Conservation (phyloP, 2,888 invertebrate species). For the Ophioninae sp. region DNA sequence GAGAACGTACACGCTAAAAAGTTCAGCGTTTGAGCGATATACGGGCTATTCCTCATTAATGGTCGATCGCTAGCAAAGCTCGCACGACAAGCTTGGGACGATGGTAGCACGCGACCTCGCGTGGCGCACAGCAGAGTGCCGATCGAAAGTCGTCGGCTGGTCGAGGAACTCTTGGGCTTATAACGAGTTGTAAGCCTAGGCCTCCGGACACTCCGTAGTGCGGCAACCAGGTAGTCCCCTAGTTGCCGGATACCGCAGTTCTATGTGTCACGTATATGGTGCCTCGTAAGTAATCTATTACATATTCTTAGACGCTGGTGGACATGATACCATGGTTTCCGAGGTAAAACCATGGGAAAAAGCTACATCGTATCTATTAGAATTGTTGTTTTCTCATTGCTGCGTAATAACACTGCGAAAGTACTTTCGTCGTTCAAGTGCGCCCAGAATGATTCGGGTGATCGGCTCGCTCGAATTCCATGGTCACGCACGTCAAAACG, state of each 20-base stretch:
- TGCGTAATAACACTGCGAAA: too few species aligned
- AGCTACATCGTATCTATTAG: too few species aligned
- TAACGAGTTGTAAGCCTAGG: conserved; percentile 50
- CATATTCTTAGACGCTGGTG: too few species aligned
- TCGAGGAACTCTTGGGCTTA: conserved; percentile 51
- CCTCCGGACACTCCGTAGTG: conserved; percentile 23
- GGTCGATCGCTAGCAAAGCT: conserved; percentile 46
- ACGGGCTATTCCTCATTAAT: conserved; percentile 48
- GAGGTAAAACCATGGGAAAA: too few species aligned
- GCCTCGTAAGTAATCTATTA: not conserved
- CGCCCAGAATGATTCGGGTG: too few species aligned
- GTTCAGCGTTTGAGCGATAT: conserved; percentile 1
- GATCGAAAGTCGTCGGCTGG: conserved; percentile 68
- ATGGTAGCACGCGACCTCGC: conserved; percentile 72
- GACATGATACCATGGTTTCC: too few species aligned
- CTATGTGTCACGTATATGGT: conserved; percentile 15
- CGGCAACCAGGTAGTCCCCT: conserved; percentile 23
- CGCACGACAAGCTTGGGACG: conserved; percentile 53
- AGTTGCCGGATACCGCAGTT: conserved; percentile 5
- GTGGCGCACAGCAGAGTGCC: conserved; percentile 64
- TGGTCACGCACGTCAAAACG: too few species aligned
- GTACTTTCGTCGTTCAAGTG: too few species aligned
- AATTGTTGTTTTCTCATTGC: too few species aligned
- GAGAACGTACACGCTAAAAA: not conserved
- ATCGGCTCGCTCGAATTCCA: too few species aligned